Percentiles rank a stretch among this genome's conserved stretches.
phyloP scores from a whole-genome alignment of 2,888 invertebrate genomes.

The Habrosyne pyritoides region DNA sequence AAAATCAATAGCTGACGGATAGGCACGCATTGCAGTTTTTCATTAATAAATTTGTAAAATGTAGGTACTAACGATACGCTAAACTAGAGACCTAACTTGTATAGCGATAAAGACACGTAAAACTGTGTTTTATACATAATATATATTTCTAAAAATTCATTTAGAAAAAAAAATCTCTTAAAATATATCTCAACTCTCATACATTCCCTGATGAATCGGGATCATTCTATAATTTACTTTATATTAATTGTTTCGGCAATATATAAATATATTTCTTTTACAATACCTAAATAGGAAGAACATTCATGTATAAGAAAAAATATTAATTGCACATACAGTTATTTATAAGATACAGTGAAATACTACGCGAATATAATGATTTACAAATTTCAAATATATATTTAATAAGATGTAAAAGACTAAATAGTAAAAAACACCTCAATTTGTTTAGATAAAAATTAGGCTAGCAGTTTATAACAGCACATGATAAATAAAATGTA shows the following conservation, averaged over 20 bases:
- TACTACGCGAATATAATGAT: conserved; percentile 34
- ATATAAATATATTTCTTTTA: conserved; percentile 77
- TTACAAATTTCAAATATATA: conserved; percentile 7
- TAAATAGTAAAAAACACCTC: conserved; percentile 23
- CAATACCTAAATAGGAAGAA: conserved; percentile 74
- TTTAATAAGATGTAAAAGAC: conserved; percentile 9
- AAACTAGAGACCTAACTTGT: conserved; percentile 67
- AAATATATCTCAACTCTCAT: conserved; percentile 78
- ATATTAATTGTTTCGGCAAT: conserved; percentile 56
- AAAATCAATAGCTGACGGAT: conserved; percentile 61
- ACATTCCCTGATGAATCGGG: conserved; percentile 53
- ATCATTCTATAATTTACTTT: conserved; percentile 58
- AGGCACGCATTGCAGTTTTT: conserved; percentile 59
- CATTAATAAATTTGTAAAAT: conserved; percentile 50
- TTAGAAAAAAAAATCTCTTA: conserved; percentile 77
- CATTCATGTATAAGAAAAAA: conserved; percentile 70
- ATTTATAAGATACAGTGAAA: conserved; percentile 51
- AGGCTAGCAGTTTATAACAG: conserved; percentile 47
- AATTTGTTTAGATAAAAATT: conserved; percentile 36
- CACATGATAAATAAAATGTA: conserved; percentile 28
- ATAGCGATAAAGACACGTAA: conserved; percentile 75
- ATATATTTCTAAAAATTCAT: conserved; percentile 70
- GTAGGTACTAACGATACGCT: conserved; percentile 46
- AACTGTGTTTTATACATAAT: conserved; percentile 62
- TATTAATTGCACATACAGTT: conserved; percentile 77